Base-by-base conservation (phyloP, 2,797 vertebrate species). In the Coilia nasus region DNA sequence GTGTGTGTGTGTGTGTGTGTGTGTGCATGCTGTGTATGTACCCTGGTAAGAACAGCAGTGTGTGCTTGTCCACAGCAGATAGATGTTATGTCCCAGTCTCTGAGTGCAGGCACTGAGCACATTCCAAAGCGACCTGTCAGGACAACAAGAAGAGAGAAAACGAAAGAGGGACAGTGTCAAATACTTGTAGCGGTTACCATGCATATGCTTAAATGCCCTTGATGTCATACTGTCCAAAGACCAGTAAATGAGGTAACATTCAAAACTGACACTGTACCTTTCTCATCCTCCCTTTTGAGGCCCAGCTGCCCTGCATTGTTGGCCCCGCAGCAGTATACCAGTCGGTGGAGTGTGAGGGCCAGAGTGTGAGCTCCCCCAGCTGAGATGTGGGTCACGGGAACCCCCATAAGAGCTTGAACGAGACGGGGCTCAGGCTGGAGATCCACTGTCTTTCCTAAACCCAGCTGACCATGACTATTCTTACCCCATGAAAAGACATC, bases 281-380 rank as follows among this genome's bases (percentile, higher is more conserved):
- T 95, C 60, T 90, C 89, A 64, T 96, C 95, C 85, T 91, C 89
- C 87, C 94, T 91, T 85, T 95, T 94, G 87, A 98, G 90, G 25
- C 97, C 97, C 85, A 98, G 94, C 86, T 98, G 97, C 83, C 97
- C 97, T 2, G 89, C 94, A 83, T 90, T 91, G 90, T 98, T 98
- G 82, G 95, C 96, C 7, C 97, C 97, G 90, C 97, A 98, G 92
- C 95, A 96, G 94, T 97, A 97, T 41, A 97, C 96, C 88, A 95
- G 94, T 88, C 95, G 95, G 1, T 96, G 91, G 86, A 97, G 95
- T 0, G 97, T 95, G 71, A 97, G 94, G 88, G 96, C 93, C 90
- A 98, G 93, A 81, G 95, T 95, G 91, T 97, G 96, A 50, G 88
- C 91, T 82, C 94, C 96, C 0, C 97, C 97, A 0, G 96, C 96